A percentile compares a stretch with the other conserved stretches of the same genome.
These are phyloP conservation scores for Rhadina sibilatrix DNA, from an alignment of 2,113 vertebrate species.

Conservation along the genomic window DNA sequence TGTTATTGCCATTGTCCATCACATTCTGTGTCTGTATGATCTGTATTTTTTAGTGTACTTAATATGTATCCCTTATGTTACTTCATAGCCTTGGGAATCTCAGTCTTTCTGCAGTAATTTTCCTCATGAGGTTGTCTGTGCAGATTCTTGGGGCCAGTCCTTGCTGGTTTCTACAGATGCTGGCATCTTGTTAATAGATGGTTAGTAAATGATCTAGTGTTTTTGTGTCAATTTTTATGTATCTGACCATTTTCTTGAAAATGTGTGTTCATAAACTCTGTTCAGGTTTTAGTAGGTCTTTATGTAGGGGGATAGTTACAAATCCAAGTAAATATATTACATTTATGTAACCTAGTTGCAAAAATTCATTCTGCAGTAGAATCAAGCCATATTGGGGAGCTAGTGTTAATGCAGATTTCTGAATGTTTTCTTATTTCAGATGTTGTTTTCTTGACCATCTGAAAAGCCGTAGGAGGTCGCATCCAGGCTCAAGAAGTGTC, in stretches of 20 bases:
- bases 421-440: not conserved
- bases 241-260: slow-evolving; percentile 1
- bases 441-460: not conserved
- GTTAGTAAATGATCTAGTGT: slow-evolving; percentile 71
- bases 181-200: slow-evolving; percentile 88
- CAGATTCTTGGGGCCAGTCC: slow-evolving; percentile 96
- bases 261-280: not conserved
- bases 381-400: not conserved
- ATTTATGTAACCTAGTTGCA: not conserved
- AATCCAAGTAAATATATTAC: not conserved
- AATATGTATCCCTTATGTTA: slow-evolving; percentile 53
- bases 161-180: slow-evolving; percentile 91
- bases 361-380: not conserved
- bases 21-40: not conserved
- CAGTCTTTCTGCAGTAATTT: slow-evolving; percentile 95
- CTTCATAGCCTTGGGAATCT: slow-evolving; percentile 93
- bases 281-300: not conserved
- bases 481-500: not conserved
- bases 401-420: not conserved
- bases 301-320: not conserved
- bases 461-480: not conserved
- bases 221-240: slow-evolving; percentile 54
- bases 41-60: slow-evolving; percentile 20
- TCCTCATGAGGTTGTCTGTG: slow-evolving; percentile 88
- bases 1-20: not conserved